Conservation (phyloP, 2,888 invertebrate genomes). For the Euphydryas editha region DNA sequence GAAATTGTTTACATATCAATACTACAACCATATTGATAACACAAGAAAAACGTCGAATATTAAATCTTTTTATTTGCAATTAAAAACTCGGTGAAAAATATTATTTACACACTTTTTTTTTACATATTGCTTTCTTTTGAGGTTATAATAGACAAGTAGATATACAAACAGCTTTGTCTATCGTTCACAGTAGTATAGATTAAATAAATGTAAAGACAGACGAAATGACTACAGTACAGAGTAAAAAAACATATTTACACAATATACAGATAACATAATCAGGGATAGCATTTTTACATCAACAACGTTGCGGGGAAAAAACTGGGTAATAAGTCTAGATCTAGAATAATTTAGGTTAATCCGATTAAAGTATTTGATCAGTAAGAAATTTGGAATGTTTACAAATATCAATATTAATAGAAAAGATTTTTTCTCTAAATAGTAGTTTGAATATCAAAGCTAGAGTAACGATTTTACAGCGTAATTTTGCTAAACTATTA, state of each 20-base stretch:
- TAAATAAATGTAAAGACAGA: constrained; percentile 26
- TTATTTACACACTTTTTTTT: constrained; percentile 4
- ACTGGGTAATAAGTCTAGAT: constrained; percentile 28
- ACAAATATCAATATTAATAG: constrained; percentile 34
- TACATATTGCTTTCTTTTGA: constrained; percentile 12
- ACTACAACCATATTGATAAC: constrained; percentile 41
- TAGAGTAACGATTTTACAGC: constrained; percentile 12
- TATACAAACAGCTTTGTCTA: constrained; percentile 9
- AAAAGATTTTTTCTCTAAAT: constrained; percentile 16
- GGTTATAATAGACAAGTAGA: neutral
- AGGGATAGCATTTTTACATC: constrained; percentile 43
- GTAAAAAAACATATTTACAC: constrained; percentile 60
- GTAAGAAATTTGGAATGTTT: constrained; percentile 68
- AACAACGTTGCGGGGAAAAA: constrained; percentile 40
- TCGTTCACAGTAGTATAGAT: constrained; percentile 1
- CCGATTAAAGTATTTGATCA: constrained; percentile 41
- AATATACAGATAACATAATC: constrained; percentile 51
- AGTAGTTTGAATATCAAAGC: constrained; percentile 16
- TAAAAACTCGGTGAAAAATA: constrained; percentile 19
- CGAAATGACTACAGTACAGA: constrained; percentile 38
- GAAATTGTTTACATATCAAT: constrained; percentile 34
- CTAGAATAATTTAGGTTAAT: constrained; percentile 36
- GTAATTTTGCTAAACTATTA: constrained; percentile 7
- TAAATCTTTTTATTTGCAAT: constrained; percentile 8
- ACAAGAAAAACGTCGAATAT: constrained; percentile 39